A percentile compares a stretch with the other conserved stretches of the same genome.
Evolutionary conservation across 2,888 invertebrate genomes (phyloP).

Genomic region (Acronicta alni): DNA sequence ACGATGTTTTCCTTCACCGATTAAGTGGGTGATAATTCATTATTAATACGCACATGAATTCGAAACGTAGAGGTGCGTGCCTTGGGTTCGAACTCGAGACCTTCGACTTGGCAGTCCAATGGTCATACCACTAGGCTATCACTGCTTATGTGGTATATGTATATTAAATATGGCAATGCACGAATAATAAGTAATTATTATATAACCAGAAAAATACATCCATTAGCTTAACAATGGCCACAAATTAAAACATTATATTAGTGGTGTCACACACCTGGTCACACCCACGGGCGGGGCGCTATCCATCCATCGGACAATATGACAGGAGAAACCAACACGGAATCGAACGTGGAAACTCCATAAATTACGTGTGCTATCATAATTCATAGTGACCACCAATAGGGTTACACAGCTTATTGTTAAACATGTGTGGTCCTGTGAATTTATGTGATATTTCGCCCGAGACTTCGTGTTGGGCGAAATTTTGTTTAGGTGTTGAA

Average conservation of each 20-base stretch:
- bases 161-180: no score
- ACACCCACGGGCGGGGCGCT: conserved; percentile 51
- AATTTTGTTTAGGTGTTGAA: no score
- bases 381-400: conserved; percentile 66
- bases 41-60: no score
- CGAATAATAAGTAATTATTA: no score
- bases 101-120: no score
- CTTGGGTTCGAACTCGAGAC: no score
- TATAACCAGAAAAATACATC: no score
- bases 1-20: no score
- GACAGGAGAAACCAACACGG: conserved; percentile 77
- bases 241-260: conserved; percentile 50
- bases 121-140: no score
- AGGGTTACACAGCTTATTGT: conserved; percentile 28
- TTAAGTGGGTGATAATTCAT: no score
- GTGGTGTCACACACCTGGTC: conserved; percentile 40
- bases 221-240: conserved; percentile 20
- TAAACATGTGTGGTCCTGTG: conserved; percentile 29
- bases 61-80: no score
- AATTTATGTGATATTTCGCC: neutral
- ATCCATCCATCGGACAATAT: conserved; percentile 63
- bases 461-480: neutral
- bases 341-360: conserved; percentile 68
- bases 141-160: no score
- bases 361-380: conserved; percentile 77